A percentile compares a stretch with the other conserved stretches of the same genome.
Conservation (phyloP, 1,140 invertebrate species). For the Hyles euphorbiae region DNA sequence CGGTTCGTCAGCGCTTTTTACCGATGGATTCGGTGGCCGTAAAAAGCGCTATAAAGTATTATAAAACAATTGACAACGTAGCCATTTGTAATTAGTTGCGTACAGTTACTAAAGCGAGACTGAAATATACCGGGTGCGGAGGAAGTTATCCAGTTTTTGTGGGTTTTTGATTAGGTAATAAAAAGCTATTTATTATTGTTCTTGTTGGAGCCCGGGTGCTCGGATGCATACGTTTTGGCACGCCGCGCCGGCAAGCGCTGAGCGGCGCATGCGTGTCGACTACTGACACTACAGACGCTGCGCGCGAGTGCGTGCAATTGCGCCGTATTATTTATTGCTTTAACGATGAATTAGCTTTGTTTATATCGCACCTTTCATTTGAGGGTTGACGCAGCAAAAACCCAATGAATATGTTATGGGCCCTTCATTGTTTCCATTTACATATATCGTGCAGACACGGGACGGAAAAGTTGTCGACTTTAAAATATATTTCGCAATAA, state of each 20-base stretch:
- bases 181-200: conserved; percentile 6
- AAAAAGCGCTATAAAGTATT: not conserved
- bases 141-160: too few relatives aligned
- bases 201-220: conserved; percentile 2
- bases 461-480: not conserved
- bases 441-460: conserved; percentile 14
- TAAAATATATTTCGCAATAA: not conserved
- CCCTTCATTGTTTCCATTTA: conserved; percentile 26
- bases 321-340: conserved; percentile 57
- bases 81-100: not conserved
- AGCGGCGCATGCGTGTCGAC: conserved; percentile 55
- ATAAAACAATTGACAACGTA: conserved; percentile 7
- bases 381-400: conserved; percentile 50
- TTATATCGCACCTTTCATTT: conserved; percentile 63
- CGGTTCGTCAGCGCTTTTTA: conserved; percentile 24
- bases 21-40: too few relatives aligned
- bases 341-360: conserved; percentile 61
- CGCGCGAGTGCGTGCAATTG: conserved; percentile 62
- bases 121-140: too few relatives aligned
- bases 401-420: conserved; percentile 55
- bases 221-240: conserved; percentile 47
- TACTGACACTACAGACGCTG: conserved; percentile 38
- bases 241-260: conserved; percentile 31
- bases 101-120: too few relatives aligned
- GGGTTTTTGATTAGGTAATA: too few relatives aligned